These are phyloP conservation scores for Potamilus streckersoni DNA, from an alignment of 1,140 invertebrate species.

Conservation along the genomic window DNA sequence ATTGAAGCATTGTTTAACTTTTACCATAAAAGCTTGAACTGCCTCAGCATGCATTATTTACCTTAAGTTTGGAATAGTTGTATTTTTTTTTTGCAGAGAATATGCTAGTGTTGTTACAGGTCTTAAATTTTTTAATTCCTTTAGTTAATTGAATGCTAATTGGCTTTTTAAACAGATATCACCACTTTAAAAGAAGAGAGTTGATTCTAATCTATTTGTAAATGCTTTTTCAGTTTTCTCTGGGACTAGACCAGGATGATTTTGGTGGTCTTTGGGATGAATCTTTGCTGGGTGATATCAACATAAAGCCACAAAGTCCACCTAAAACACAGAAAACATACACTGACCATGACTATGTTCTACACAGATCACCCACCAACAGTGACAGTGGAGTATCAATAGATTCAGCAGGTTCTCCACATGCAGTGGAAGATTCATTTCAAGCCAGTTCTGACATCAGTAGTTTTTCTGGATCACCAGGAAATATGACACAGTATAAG, in stretches of 20 bases:
- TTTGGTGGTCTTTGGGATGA: conserved; percentile 34
- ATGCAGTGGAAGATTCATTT: conserved; percentile 17
- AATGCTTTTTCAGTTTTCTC: conserved; percentile 38
- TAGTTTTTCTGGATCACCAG: conserved; percentile 37
- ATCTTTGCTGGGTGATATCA: conserved; percentile 17
- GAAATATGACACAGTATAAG: not conserved
- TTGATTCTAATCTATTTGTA: not conserved
- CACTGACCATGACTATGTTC: conserved; percentile 53
- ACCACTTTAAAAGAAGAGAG: not conserved
- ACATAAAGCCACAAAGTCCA: conserved; percentile 14
- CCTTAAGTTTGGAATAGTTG: conserved; percentile 18
- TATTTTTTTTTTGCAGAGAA: conserved; percentile 11
- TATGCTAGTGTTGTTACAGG: not conserved
- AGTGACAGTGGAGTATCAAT: conserved; percentile 57
- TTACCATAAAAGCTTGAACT: not conserved
- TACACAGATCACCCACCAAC: conserved; percentile 45
- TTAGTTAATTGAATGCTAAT: not conserved
- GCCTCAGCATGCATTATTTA: not conserved
- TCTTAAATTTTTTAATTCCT: not conserved
- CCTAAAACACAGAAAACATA: conserved; percentile 11
- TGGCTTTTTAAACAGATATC: not conserved
- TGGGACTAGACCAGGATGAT: conserved; percentile 42
- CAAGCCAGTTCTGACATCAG: conserved; percentile 24
- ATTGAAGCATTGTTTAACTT: not conserved
- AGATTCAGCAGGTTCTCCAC: conserved; percentile 40